A percentile compares a stretch with the other conserved stretches of the same genome.
Conservation (phyloP, 2,797 vertebrate genomes). For the Sciurus vulgaris region DNA sequence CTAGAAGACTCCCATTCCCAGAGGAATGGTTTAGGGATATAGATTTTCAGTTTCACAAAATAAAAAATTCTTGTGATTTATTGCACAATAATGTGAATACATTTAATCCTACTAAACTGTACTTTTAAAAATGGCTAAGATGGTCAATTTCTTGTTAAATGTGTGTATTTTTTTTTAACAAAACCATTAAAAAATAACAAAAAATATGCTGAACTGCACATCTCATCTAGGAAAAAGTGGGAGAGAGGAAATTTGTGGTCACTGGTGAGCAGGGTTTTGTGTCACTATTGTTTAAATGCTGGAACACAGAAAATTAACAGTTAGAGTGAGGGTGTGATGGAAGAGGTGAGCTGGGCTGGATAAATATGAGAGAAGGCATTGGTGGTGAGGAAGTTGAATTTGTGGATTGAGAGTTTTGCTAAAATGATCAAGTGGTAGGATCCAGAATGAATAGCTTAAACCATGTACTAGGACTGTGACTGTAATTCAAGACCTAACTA, state of each 20-base stretch:
- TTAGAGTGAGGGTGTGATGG: not conserved
- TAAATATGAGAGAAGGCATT: not conserved
- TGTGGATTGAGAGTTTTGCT: not conserved
- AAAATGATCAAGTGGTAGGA: not conserved
- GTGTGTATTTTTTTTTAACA: not conserved
- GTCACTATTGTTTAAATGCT: not conserved
- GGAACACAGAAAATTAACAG: not conserved
- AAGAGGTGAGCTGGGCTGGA: not conserved
- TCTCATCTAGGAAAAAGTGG: not conserved
- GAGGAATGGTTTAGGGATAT: not conserved
- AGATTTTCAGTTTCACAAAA: not conserved
- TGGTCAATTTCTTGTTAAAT: not conserved
- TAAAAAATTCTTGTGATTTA: not conserved
- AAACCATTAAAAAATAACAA: not conserved
- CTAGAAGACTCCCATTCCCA: not conserved
- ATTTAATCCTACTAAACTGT: not conserved
- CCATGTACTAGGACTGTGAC: not conserved
- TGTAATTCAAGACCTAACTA: not conserved
- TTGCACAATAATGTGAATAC: not conserved
- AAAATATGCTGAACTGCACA: not conserved
- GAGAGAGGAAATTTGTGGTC: not conserved
- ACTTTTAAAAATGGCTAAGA: not conserved
- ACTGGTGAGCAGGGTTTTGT: not conserved
- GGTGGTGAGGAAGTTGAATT: not conserved
- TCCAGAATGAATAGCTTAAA: constrained; percentile 17